Conservation (phyloP, 2,113 vertebrate species). For the Tupaia tana region DNA sequence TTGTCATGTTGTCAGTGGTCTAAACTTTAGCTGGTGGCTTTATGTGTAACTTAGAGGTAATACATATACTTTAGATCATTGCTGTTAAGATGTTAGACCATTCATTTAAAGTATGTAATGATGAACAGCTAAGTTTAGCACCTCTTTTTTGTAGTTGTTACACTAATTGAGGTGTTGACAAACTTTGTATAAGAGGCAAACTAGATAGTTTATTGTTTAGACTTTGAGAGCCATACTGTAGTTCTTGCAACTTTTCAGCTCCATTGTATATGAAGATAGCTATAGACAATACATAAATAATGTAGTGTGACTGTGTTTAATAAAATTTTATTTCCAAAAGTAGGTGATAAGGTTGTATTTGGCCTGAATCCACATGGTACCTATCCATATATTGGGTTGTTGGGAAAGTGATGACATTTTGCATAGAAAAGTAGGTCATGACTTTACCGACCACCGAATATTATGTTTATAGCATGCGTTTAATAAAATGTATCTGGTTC, state of each 20-base stretch:
- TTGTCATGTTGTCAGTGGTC: background rate
- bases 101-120: background rate
- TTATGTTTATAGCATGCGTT: constrained; percentile 33
- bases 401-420: too few species aligned
- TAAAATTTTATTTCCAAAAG: background rate
- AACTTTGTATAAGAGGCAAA: background rate
- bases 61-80: background rate
- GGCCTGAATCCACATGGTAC: background rate
- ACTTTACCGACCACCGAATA: background rate
- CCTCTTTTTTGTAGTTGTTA: background rate
- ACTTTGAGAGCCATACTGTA: background rate
- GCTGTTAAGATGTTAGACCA: constrained; percentile 28
- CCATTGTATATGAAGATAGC: background rate
- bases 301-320: background rate
- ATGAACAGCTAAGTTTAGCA: background rate
- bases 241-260: background rate
- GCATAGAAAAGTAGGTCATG: too few species aligned
- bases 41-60: constrained; percentile 30
- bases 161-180: background rate
- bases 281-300: background rate
- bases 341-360: background rate
- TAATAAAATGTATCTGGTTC: constrained; percentile 27
- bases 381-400: too few species aligned
- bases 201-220: background rate
- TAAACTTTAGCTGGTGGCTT: constrained; percentile 23